Base-by-base conservation (phyloP, 2,797 vertebrate species). In the Xenops minutus region DNA sequence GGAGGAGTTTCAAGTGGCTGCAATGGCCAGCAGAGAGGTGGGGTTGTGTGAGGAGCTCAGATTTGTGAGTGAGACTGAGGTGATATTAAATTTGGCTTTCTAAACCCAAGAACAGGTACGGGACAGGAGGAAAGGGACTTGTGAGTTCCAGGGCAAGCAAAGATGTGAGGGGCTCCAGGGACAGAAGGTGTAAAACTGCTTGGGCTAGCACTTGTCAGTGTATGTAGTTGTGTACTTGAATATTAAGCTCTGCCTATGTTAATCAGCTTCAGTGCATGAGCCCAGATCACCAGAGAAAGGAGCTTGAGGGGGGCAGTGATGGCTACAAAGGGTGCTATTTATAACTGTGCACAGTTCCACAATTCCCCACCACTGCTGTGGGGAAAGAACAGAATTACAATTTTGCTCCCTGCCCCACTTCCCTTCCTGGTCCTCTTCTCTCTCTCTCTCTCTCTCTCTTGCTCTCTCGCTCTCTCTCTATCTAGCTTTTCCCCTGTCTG, bases 141-240 rank as follows among this genome's bases (percentile, higher is more conserved):
- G 13, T 32, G 48, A 85, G 7, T 24, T 34, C 11, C 14, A 48
- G 27, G 43, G 46, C 34, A 90, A 90, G 37, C 10, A 81, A 83
- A 90, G 5, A 9, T 59, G 24, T 0, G 0, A 73, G 36, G 23
- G 2, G 7, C 9, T 89, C 2, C 32, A 32, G 19, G n/a, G 43
- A 15, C 29, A 55, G 22, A n/a, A 55, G 8, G 3, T 26, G 5
- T 74, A 52, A 85, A 74, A 74, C 7, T 15, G 8, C 34, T 17
- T n/a, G 59, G 82, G 27, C 8, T 51, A 39, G 19, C 24, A 17
- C 37, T 82, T 63, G 29, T 9, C 43, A 41, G 3, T 24, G 32
- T 23, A 17, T 24, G 12, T 11, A 76, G 43, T 37, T 79, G 8
- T 69, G 48, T 83, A 19, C 39, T 34, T 63, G 48, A 88, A 69